A percentile compares a stretch with the other conserved stretches of the same genome.
phyloP scores from a whole-genome alignment of 2,797 vertebrate genomes.

The Alectoris magna region DNA sequence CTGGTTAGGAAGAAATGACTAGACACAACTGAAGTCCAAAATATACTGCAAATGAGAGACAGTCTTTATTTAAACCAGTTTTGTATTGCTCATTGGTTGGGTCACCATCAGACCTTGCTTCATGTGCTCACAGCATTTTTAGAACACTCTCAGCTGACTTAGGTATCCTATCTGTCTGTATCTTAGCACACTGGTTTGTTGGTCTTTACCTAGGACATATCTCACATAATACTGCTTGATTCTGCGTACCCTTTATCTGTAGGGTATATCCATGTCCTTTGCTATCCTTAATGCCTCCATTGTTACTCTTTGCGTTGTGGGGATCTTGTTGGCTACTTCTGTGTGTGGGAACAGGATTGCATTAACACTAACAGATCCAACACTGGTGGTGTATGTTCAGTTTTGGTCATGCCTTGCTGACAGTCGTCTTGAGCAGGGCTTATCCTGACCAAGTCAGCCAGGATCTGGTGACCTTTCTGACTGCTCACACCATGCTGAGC shows the following conservation, averaged over 20 bases:
- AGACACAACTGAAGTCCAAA: background rate
- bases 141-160: background rate
- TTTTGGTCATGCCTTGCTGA: background rate
- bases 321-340: background rate
- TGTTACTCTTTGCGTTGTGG: background rate
- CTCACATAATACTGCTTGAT: background rate
- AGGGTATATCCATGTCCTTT: background rate
- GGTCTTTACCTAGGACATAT: background rate
- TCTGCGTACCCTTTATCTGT: background rate
- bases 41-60: background rate
- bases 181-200: background rate
- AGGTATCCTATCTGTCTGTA: background rate
- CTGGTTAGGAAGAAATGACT: background rate
- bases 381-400: background rate
- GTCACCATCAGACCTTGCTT: background rate
- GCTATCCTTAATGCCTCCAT: background rate
- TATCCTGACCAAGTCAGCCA: background rate
- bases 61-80: background rate
- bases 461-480: background rate
- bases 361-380: background rate
- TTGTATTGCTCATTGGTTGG: background rate
- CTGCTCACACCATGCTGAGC: fast-evolving
- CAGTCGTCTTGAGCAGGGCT: background rate
- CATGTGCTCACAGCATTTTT: background rate
- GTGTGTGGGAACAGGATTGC: background rate